Evolutionary conservation across 2,797 vertebrate species (phyloP), one percentile per base, ranked within the genome.

Genomic region (Hippocampus kuda): DNA sequence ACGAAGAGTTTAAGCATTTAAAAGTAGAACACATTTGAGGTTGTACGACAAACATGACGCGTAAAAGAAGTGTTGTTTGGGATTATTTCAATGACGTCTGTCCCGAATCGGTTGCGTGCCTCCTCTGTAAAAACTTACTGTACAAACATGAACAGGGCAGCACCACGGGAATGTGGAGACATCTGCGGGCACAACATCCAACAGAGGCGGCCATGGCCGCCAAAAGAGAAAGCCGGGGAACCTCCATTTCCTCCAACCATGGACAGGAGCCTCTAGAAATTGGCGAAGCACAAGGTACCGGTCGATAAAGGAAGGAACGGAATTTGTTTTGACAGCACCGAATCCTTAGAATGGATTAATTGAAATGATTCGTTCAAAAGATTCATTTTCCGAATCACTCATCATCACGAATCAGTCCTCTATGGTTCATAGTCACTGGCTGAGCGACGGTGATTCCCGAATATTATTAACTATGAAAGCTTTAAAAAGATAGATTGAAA

Each of bases 151-250:
- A 75, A 1, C 75, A 81, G 11, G 85, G 88, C 9, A 86, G 81
- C 70, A 89, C 86, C 41, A 86, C 88, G 4, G 76, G 80, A 44
- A 83, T 90, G 90, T 78, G 90, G 15, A 86, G 83, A 66, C 88
- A 90, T 69, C 80, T 89, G 73, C 83, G 88, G 3, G 70, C 76
- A 11, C 88, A 88, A 70, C 89, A 90, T 64, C 82, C 86, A 20
- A 44, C 64, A 11, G 80, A 87, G 67, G 75, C 85, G 38, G 69
- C 71, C 26, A 48, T 63, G 27, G 73, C 51, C 8, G 48, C 70
- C 63, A 74, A 72, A 46, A 73, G 68, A 3, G 70, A 71, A 48
- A 73, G 69, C 24, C 44, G 48, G 1, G 59, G 53, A 5, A 2
- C 70, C 30, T 74, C 76, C 24, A 12, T 4, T 22, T 15, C 22